A percentile compares a stretch with the other conserved stretches of the same genome.
Conservation (phyloP, 2,797 vertebrate genomes). For the Gadopsis marmoratus region DNA sequence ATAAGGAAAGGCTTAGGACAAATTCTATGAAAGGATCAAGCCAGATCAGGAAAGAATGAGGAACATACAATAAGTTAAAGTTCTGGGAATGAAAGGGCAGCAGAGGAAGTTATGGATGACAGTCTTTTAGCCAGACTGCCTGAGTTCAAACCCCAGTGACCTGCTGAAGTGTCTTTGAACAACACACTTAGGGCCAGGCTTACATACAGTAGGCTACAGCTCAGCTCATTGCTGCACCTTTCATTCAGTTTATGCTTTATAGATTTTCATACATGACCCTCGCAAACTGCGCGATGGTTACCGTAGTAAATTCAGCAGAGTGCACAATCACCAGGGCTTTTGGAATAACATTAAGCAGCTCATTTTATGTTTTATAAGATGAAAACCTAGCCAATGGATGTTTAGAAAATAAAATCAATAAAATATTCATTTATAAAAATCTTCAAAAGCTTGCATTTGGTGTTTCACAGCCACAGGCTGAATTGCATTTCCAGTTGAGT, state of each 20-base stretch:
- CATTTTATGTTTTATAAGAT: not conserved
- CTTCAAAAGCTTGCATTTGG: not conserved
- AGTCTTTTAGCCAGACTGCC: constrained; percentile 22
- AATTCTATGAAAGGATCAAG: constrained; percentile 35
- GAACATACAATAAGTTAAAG: not conserved
- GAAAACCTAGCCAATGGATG: not conserved
- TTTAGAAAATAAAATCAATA: constrained; percentile 2
- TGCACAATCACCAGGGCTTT: not conserved
- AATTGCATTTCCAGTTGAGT: not conserved
- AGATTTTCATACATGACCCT: not conserved
- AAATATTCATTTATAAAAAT: not conserved
- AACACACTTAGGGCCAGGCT: not conserved
- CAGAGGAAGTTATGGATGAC: not conserved
- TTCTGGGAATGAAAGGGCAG: not conserved
- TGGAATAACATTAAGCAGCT: not conserved
- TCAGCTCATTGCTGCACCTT: not conserved
- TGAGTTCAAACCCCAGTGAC: constrained; percentile 21
- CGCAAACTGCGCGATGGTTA: not conserved
- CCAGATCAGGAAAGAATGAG: constrained; percentile 22
- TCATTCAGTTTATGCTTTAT: constrained; percentile 2
- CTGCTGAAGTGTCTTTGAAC: constrained; percentile 18
- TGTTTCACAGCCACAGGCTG: not conserved
- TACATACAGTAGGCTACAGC: not conserved
- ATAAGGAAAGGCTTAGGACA: constrained; percentile 16
- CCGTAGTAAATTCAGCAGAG: not conserved